These are phyloP conservation scores for Romanogobio albipinnatus DNA, from an alignment of 2,113 vertebrate species.

Conservation along the genomic window DNA sequence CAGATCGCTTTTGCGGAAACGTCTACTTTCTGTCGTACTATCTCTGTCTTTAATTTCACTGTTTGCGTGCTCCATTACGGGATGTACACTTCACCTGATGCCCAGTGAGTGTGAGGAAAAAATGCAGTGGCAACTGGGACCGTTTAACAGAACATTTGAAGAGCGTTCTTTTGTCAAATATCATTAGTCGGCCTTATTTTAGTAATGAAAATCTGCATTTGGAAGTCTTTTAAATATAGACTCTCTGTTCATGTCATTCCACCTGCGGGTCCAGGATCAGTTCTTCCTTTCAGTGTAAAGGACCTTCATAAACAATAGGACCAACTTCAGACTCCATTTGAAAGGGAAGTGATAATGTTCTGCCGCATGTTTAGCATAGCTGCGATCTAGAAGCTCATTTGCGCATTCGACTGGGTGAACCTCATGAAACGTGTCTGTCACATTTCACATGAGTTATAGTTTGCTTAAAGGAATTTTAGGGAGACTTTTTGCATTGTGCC, in stretches of 20 bases:
- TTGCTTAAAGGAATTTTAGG: neutral
- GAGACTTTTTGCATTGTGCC: neutral
- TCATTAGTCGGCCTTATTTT: neutral
- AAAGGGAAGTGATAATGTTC: constrained; percentile 9
- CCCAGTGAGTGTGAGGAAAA: neutral
- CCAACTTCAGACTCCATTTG: neutral
- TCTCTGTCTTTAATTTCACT: neutral
- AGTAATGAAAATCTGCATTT: neutral
- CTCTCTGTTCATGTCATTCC: neutral
- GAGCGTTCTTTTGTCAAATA: neutral
- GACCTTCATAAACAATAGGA: neutral
- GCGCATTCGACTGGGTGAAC: neutral
- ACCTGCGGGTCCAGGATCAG: neutral
- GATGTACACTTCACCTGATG: neutral
- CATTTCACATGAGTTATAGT: neutral
- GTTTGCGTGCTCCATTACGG: neutral
- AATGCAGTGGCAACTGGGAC: neutral
- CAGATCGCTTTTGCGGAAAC: constrained; percentile 6
- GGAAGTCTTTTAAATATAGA: neutral
- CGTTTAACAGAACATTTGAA: constrained; percentile 1
- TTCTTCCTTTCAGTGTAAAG: neutral
- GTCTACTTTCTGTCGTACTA: constrained; percentile 7
- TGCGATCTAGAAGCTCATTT: neutral
- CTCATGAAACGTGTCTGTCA: neutral
- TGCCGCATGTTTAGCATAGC: neutral